Percentiles rank a stretch among this genome's conserved stretches.
Evolutionary conservation across 2,797 vertebrate species (phyloP).

Genomic region (Helicolenus hilgendorfi): DNA sequence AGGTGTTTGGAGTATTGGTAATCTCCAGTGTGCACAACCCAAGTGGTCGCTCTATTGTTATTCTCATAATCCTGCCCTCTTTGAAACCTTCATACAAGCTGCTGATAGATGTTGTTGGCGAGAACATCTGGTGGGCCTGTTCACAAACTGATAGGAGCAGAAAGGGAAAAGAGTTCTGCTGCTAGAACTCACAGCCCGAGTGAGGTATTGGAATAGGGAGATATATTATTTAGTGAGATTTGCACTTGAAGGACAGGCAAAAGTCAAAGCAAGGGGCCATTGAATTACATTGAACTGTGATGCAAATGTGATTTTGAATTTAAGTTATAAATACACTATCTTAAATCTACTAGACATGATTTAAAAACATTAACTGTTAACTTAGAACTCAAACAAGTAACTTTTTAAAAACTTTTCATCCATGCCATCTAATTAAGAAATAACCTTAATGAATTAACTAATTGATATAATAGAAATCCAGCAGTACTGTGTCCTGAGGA

Average conservation of each 20-base stretch:
- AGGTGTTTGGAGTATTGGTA: conserved; percentile 61
- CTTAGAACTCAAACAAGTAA: background rate
- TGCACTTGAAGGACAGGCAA: conserved; percentile 37
- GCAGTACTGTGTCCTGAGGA: background rate
- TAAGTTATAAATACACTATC: background rate
- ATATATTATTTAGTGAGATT: background rate
- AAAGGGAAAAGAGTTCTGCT: conserved; percentile 26
- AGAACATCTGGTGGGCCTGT: conserved; percentile 63
- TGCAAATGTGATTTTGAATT: background rate
- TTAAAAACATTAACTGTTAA: background rate
- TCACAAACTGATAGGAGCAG: conserved; percentile 62
- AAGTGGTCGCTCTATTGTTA: conserved; percentile 55
- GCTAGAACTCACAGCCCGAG: conserved; percentile 11
- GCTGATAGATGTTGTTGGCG: conserved; percentile 65
- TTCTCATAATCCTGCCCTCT: conserved; percentile 64
- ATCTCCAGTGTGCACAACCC: conserved; percentile 61
- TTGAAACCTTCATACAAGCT: conserved; percentile 55
- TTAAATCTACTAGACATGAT: background rate
- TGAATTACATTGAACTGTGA: background rate
- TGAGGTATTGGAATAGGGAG: conserved; percentile 9
- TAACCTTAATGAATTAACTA: background rate
- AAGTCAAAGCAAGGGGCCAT: conserved; percentile 20
- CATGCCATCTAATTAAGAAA: background rate
- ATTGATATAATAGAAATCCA: background rate
- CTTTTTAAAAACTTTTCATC: background rate